Base-by-base conservation (phyloP, 2,113 vertebrate species). In the Sarotherodon lohbergeri region DNA sequence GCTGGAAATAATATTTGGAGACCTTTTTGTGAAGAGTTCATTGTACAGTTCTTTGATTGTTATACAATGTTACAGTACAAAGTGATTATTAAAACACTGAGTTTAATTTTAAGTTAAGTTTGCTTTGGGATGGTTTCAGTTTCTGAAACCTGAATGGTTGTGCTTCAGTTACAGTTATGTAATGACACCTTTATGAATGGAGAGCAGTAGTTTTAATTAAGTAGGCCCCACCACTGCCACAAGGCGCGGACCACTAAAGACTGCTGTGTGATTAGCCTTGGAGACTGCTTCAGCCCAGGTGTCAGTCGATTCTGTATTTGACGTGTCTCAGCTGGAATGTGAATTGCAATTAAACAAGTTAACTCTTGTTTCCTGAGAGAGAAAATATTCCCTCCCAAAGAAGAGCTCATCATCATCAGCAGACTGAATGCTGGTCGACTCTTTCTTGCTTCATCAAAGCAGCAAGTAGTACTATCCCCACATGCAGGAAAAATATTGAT, bases 311-410 rank as follows among this genome's bases (percentile, higher is more conserved):
- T 82, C 39, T 10, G 68, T 81, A 81, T 95, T 95, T 88, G 92
- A 93, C 89, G 66, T 89, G 92, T 80, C 90, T 87, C 84, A 80
- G 89, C 92, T 89, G 95, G 96, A 95, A 96, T 96, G 93, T 85
- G 55, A 91, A 81, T 48, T 2, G 34, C 83, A 94, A 92, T 92
- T 92, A 93, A 94, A 95, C 95, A 95, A 95, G 96, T 96, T 93
- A 95, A 94, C 93, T 94, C 96, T 94, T 96, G 96, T 96, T 95
- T 95, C 90, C 92, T 87, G 84, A 88, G 78, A 55, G 89, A 90
- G 88, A 81, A 93, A 86, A 50, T 54, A 87, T 88, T 84, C 61
- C 50, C 61, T 83, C 24, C 9, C 73, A 89, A 48, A 73, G 41
- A 36, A 36, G 68, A 87, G 8, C 24, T 88, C 24, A 13, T 68